Base-by-base conservation (phyloP, 2,113 vertebrate genomes). In the Pontoporia blainvillei region DNA sequence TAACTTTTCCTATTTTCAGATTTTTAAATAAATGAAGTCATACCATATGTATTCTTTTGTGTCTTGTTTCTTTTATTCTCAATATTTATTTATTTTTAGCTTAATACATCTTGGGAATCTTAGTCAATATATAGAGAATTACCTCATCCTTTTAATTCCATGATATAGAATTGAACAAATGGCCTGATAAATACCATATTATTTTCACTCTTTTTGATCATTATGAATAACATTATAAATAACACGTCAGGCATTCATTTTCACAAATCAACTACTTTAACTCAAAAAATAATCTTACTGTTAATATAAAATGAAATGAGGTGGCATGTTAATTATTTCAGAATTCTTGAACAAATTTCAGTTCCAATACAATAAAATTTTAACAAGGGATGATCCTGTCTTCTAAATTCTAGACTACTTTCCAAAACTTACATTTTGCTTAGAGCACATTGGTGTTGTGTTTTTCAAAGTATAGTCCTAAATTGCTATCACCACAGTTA, bases 301-400 rank as follows among this genome's bases (percentile, higher is more conserved):
- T 18, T 86, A 59, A 81, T 64, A 3, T 86, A 78, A 96, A 94
- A 54, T 66, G n/a, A 96, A 94, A 61, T 66, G 41, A 90, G 64
- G 13, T 67, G 15, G 20, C 62, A 67, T 79, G 31, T 83, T 84
- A 73, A 95, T 90, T 91, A 93, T 92, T 90, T 96, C n/a, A 91
- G 81, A 92, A 92, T 90, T 84, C 54, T 49, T 86, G 10, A 86
- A 86, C 4, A 90, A 72, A 89, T 62, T 71, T 71, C 85, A 90
- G 23, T 81, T 95, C 46, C 34, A 75, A 71, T 61, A 57, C 34
- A 89, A 76, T 59, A 57, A 49, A 84, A 83, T 83, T 76, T 96
- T 90, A 86, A 78, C 61, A 89, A 52, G 3, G 27, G 21, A 13
- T 72, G 59, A 67, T 83, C 59, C 8, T 44, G 29, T 78, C 34